These are phyloP conservation scores for Corticium candelabrum DNA, from an alignment of 37 sponge, comb jelly and placozoan species.

Conservation along the genomic window DNA sequence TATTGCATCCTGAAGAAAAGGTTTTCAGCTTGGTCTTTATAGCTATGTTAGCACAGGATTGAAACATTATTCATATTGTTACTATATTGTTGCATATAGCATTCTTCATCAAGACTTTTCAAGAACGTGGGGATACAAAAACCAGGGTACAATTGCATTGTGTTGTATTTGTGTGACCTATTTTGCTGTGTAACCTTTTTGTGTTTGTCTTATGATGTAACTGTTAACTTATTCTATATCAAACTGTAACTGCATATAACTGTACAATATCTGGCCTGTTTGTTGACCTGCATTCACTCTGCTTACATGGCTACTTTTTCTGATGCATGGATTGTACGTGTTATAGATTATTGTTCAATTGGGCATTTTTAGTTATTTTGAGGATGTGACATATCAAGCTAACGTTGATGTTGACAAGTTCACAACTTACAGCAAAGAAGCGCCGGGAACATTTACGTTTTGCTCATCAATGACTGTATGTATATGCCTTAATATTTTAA, in stretches of 20 bases:
- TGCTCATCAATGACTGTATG: conserved; percentile 14
- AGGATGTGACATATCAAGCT: background rate
- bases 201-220: background rate
- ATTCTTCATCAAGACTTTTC: background rate
- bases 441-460: conserved; percentile 7
- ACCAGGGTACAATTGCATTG: background rate
- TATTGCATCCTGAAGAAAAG: background rate
- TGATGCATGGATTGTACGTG: background rate
- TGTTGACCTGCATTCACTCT: no score
- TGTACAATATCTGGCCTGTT: no score
- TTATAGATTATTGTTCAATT: background rate
- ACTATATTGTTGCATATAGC: background rate
- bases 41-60: background rate
- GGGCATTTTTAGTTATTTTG: background rate
- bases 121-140: background rate
- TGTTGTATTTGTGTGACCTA: background rate
- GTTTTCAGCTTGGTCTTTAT: background rate
- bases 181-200: background rate
- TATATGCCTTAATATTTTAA: no score
- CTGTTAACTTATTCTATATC: no score
- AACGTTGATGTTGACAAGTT: background rate
- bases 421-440: background rate
- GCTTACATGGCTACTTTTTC: no score
- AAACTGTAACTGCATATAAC: no score
- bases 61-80: no score